Evolutionary conservation across 2,113 vertebrate genomes (phyloP).

Genomic region (Probosciger aterrimus): DNA sequence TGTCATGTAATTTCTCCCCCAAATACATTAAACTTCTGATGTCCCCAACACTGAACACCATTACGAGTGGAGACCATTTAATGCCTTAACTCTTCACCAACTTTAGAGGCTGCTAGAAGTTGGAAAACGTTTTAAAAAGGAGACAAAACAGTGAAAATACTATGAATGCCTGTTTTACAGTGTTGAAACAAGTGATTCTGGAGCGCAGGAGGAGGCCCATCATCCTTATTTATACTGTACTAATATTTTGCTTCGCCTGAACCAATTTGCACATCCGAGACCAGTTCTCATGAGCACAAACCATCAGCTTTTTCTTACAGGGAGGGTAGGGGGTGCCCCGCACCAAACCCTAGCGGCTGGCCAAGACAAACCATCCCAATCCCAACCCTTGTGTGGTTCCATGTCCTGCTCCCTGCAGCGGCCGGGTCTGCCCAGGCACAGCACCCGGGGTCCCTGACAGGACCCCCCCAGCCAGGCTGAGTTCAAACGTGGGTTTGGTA

Average conservation of each 20-base stretch:
- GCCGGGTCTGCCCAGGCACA: background rate
- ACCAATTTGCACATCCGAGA: background rate
- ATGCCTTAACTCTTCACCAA: background rate
- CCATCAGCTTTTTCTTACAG: background rate
- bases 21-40: background rate
- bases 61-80: background rate
- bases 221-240: background rate
- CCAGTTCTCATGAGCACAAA: background rate
- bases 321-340: too few species aligned
- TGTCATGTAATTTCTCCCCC: background rate
- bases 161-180: background rate
- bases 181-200: background rate
- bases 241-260: background rate
- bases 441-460: accelerated
- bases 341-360: background rate
- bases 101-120: background rate
- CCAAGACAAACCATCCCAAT: too few species aligned
- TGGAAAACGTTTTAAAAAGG: background rate
- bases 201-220: background rate
- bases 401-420: accelerated
- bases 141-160: background rate
- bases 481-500: background rate
- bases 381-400: background rate
- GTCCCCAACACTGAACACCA: background rate
- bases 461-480: background rate